Evolutionary conservation across 2,888 invertebrate genomes (phyloP).

Genomic region (Campoletis raptor): DNA sequence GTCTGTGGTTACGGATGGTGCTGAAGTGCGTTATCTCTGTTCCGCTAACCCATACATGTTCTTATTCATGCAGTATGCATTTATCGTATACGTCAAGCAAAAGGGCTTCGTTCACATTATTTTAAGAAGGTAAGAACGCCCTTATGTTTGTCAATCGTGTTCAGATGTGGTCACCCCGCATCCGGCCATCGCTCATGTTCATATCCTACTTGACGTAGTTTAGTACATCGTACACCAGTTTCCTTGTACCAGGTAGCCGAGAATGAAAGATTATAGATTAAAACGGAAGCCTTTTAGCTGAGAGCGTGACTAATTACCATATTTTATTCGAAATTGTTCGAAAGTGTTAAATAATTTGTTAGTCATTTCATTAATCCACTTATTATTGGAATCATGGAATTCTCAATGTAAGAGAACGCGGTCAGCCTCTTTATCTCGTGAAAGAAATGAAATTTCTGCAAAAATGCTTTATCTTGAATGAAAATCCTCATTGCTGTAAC

Average conservation of each 20-base stretch:
- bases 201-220: slow-evolving; percentile 42
- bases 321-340: neutral
- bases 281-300: neutral
- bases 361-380: neutral
- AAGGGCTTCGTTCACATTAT: neutral
- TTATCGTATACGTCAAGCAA: neutral
- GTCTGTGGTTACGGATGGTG: slow-evolving; percentile 56
- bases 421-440: neutral
- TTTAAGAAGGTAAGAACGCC: neutral
- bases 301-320: too few species aligned
- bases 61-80: slow-evolving; percentile 12
- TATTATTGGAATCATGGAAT: neutral
- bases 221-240: slow-evolving; percentile 3
- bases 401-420: neutral
- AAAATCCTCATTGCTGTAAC: neutral
- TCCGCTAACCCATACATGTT: slow-evolving; percentile 30
- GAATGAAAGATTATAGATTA: neutral
- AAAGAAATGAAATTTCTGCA: neutral
- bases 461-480: neutral
- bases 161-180: slow-evolving; percentile 29
- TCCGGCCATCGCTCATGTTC: slow-evolving; percentile 37
- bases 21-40: slow-evolving; percentile 54
- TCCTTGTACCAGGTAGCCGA: slow-evolving; percentile 12
- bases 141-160: slow-evolving; percentile 4
- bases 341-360: neutral